Base-by-base conservation (phyloP, 1,140 invertebrate species). In the Aphelinus certus region DNA sequence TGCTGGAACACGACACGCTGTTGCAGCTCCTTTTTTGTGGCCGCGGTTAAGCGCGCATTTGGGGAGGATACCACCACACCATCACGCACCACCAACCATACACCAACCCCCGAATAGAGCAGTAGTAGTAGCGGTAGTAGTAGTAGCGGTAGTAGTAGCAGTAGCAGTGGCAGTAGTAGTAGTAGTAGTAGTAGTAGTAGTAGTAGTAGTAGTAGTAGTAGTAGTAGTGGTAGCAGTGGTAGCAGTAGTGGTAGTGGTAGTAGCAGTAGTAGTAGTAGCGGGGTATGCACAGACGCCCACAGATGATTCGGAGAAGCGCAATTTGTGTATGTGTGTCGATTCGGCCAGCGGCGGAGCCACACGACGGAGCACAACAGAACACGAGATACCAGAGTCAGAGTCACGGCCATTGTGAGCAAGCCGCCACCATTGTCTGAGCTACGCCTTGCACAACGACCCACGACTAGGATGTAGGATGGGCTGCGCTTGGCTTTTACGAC, bases 1-100 rank as follows among this genome's bases (percentile, higher is more conserved):
- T 97, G 95, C 93, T 96, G 94, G 91, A 95, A 94, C 90, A 94
- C 92, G 91, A 93, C 92, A 91, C 93, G 92, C 89, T 94, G 92
- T 91, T 94, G 93, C 90, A 94, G 92, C 91, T 94, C 93, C 93
- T 94, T 91, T 85, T 88, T 88, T 84, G 84, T 75, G 75, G 68
- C 26, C 26, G 81, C 82, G 83, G 81, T 83, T 82, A 82, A 82
- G 83, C 83, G 81, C 84, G 84, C 85, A 85, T 80, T 83, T 85
- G 82, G 83, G 82, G 80, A 85, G 83, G 84, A 83, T 85, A 83
- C 83, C 82, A 84, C 83, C 87, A 85, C 86, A 86, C 85, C 87
- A 87, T 85, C 86, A 82, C 81, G 9, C 51, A 53, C 51, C 51
- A 4, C 51, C 51, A 9, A 53, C 4, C 26, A 26, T 4, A 53